A percentile compares a stretch with the other conserved stretches of the same genome.
These are phyloP conservation scores for Synodontis membranacea DNA, from an alignment of 2,113 vertebrate genomes.

Conservation along the genomic window DNA sequence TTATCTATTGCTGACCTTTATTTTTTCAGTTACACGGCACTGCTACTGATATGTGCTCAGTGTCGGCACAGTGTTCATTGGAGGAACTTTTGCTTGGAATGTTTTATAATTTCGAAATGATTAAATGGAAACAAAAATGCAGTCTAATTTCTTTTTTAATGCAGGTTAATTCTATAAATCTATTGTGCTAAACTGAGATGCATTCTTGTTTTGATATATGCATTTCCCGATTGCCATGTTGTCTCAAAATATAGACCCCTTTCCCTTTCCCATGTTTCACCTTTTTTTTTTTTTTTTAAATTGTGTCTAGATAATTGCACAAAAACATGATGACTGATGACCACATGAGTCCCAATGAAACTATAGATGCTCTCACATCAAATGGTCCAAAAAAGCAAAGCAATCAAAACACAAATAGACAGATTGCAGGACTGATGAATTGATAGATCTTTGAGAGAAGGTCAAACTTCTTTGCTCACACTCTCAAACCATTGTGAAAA, in stretches of 20 bases:
- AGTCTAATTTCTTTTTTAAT: too few species aligned
- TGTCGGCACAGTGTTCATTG: neutral
- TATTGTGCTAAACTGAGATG: slow-evolving; percentile 28
- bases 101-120: neutral
- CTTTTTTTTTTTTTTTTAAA: slow-evolving; percentile 62
- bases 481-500: slow-evolving; percentile 74
- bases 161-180: neutral
- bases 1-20: neutral
- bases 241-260: slow-evolving; percentile 72
- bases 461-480: slow-evolving; percentile 80
- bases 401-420: slow-evolving; percentile 81
- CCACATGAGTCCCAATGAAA: slow-evolving; percentile 73
- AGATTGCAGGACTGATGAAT: slow-evolving; percentile 74
- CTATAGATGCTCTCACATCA: slow-evolving; percentile 72
- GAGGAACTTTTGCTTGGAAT: neutral
- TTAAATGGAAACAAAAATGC: too few species aligned
- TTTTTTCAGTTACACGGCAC: neutral
- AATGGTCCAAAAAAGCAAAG: slow-evolving; percentile 61
- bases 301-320: slow-evolving; percentile 73
- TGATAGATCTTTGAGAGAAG: slow-evolving; percentile 81
- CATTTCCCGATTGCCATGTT: slow-evolving; percentile 74
- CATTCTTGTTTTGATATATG: slow-evolving; percentile 61
- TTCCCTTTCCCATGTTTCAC: slow-evolving; percentile 62
- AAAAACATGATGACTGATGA: slow-evolving; percentile 71
- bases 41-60: neutral